Evolutionary conservation across 35 echinoderm and acorn worm species (phyloP).

Genomic region (Lytechinus pictus): DNA sequence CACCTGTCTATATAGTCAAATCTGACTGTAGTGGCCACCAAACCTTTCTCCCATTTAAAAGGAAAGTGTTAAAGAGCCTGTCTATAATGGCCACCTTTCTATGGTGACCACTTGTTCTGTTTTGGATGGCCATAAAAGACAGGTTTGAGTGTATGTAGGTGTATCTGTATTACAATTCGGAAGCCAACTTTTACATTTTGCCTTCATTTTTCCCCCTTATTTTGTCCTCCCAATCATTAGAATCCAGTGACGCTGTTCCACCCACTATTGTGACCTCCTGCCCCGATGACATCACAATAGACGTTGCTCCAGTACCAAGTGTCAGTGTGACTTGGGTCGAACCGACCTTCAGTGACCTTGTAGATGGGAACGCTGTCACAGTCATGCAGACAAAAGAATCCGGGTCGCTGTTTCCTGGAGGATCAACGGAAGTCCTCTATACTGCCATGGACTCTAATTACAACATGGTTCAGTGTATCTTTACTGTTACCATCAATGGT

Average conservation of each 20-base stretch:
- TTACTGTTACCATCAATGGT: slow-evolving; percentile 48
- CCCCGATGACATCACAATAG: slow-evolving; percentile 26
- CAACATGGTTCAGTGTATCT: neutral
- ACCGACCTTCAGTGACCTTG: slow-evolving; percentile 34
- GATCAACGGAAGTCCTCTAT: slow-evolving; percentile 41
- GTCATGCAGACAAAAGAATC: slow-evolving; percentile 9
- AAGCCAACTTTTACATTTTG: too few relatives aligned
- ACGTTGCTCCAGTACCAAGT: neutral
- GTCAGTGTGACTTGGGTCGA: slow-evolving; percentile 24
- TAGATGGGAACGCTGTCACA: neutral
- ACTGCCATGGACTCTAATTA: slow-evolving; percentile 31
- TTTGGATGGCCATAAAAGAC: too few relatives aligned
- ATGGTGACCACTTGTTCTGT: too few relatives aligned
- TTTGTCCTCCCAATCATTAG: neutral
- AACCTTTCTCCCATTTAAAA: too few relatives aligned
- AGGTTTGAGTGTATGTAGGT: too few relatives aligned
- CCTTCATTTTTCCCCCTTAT: too few relatives aligned
- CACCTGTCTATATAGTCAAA: too few relatives aligned
- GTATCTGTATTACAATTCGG: too few relatives aligned
- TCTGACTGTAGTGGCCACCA: too few relatives aligned
- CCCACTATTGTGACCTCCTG: neutral
- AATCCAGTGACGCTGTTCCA: neutral
- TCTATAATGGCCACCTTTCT: too few relatives aligned
- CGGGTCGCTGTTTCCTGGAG: neutral
- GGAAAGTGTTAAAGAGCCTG: too few relatives aligned